phyloP scores from a whole-genome alignment of 64 coral and sea anemone genomes.

The Stichodactyla helianthus region DNA sequence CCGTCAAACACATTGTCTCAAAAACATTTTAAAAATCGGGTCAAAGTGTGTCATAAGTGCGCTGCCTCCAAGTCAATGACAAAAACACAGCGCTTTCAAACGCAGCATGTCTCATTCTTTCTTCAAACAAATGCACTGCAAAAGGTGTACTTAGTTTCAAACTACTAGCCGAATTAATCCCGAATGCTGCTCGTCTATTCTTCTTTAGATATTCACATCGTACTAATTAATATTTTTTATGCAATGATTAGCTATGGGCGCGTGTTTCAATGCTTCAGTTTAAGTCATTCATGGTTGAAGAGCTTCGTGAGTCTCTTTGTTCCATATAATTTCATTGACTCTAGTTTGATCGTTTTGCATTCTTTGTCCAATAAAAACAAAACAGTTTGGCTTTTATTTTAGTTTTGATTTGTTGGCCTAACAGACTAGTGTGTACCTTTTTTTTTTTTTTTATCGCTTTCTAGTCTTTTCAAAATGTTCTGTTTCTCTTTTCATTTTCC shows the following conservation, averaged over 20 bases:
- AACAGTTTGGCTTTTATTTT: background rate
- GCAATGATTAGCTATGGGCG: background rate
- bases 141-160: background rate
- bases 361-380: slow-evolving; percentile 10
- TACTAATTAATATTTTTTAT: too few relatives aligned
- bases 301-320: slow-evolving; percentile 3
- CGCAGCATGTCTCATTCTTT: background rate
- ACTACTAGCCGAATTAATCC: too few relatives aligned
- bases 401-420: background rate
- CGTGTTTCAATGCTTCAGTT: background rate
- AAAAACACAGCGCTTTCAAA: background rate
- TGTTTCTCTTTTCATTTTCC: background rate
- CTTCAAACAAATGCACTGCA: slow-evolving; percentile 2
- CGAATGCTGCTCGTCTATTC: too few relatives aligned
- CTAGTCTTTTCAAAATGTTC: background rate
- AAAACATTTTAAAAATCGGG: background rate
- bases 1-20: too few relatives aligned
- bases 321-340: slow-evolving; percentile 9
- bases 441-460: background rate
- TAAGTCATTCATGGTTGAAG: background rate
- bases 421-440: background rate
- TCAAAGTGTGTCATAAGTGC: background rate
- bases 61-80: background rate
- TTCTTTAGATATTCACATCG: too few relatives aligned
- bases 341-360: slow-evolving; percentile 4